phyloP scores from a whole-genome alignment of 2,888 invertebrate species.

The Aricia artaxerxes region DNA sequence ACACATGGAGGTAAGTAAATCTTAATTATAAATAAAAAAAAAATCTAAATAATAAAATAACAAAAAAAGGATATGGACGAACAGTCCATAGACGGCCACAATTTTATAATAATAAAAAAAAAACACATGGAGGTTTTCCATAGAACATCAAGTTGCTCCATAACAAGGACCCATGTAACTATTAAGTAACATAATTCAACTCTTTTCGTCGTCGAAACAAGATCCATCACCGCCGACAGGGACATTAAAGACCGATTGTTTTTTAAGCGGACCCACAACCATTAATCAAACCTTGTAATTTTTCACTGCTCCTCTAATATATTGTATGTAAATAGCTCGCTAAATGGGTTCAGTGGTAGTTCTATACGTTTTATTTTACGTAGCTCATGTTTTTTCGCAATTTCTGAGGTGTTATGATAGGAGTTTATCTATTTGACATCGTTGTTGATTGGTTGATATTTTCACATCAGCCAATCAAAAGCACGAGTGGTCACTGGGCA shows the following conservation, averaged over 20 bases:
- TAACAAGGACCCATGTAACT: not conserved
- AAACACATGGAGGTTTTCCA: not conserved
- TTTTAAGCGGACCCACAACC: slow-evolving; percentile 61
- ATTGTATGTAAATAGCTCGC: slow-evolving; percentile 30
- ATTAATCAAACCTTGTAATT: slow-evolving; percentile 72
- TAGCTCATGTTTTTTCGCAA: no score
- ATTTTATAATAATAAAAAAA: no score
- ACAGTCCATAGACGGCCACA: no score
- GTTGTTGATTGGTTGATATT: no score
- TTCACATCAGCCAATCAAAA: no score
- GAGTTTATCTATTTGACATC: no score
- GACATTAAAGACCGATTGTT: slow-evolving; percentile 72
- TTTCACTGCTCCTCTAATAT: slow-evolving; percentile 62
- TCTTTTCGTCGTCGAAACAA: slow-evolving; percentile 46
- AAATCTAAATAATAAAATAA: no score
- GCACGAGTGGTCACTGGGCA: no score
- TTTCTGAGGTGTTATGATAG: no score
- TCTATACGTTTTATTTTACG: not conserved
- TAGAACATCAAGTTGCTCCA: not conserved
- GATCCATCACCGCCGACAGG: slow-evolving; percentile 71
- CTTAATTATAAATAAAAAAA: no score
- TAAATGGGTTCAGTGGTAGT: not conserved
- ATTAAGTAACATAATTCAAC: slow-evolving; percentile 31
- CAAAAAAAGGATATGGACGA: no score
- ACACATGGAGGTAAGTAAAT: no score